phyloP scores from a whole-genome alignment of 2,113 vertebrate genomes.

The Turnix velox region DNA sequence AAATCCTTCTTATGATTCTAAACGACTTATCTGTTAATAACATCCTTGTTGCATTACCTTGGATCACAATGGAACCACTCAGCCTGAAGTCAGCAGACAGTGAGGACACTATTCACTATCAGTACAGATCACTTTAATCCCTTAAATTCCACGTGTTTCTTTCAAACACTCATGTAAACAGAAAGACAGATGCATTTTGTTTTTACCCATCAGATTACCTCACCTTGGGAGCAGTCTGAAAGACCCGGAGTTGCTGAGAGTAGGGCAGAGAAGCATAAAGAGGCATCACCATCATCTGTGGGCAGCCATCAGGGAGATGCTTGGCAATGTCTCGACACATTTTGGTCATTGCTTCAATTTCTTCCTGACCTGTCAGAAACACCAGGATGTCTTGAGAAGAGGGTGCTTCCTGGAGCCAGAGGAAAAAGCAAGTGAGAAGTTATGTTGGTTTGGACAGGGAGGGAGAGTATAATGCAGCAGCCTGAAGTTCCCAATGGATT shows the following conservation, averaged over 20 bases:
- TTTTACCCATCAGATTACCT: background rate
- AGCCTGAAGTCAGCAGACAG: background rate
- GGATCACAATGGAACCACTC: background rate
- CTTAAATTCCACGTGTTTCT: background rate
- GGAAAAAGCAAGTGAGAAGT: background rate
- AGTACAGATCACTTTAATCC: background rate
- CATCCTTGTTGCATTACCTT: background rate
- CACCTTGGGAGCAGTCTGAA: conserved; percentile 88
- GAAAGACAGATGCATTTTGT: background rate
- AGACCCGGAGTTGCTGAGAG: conserved; percentile 88
- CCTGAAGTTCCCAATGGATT: background rate
- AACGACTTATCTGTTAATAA: background rate
- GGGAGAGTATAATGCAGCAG: background rate
- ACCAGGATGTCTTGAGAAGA: conserved; percentile 89
- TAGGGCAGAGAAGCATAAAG: conserved; percentile 93
- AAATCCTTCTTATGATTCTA: background rate
- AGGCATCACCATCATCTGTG: conserved; percentile 83
- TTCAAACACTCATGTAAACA: background rate
- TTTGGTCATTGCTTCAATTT: conserved; percentile 94
- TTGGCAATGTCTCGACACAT: conserved; percentile 90
- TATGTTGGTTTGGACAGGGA: background rate
- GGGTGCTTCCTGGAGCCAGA: conserved; percentile 78
- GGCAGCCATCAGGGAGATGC: conserved; percentile 85
- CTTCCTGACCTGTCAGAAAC: conserved; percentile 97
- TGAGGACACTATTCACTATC: background rate